Percentiles rank a stretch among this genome's conserved stretches.
Evolutionary conservation across 2,888 invertebrate genomes (phyloP).

Genomic region (Sphaerophoria taeniata): DNA sequence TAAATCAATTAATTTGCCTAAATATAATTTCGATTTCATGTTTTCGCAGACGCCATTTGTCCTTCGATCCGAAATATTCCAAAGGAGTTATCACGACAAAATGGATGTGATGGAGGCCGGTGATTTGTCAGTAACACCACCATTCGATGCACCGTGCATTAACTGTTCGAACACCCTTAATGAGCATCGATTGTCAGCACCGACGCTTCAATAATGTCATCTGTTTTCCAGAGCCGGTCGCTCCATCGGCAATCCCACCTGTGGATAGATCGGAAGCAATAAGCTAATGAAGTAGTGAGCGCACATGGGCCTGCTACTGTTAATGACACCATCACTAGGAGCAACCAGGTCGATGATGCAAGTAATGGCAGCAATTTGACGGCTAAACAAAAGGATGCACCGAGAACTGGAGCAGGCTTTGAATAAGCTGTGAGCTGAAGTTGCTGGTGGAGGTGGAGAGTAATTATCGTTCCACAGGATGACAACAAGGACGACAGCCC

Average conservation of each 20-base stretch:
- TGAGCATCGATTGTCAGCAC: conserved; percentile 47
- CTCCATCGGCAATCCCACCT: conserved; percentile 9
- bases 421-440: not conserved
- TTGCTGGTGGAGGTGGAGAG: conserved; percentile 14
- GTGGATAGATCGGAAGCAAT: conserved; percentile 9
- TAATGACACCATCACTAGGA: conserved; percentile 40
- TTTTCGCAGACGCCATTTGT: conserved; percentile 75
- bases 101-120: conserved; percentile 76
- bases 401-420: conserved; percentile 27
- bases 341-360: conserved; percentile 42
- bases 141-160: conserved; percentile 77
- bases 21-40: conserved; percentile 54
- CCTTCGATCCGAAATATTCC: conserved; percentile 76
- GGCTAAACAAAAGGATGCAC: conserved; percentile 55
- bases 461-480: conserved; percentile 40
- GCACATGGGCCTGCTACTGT: conserved; percentile 23
- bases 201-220: not conserved
- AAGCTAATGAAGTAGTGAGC: conserved; percentile 24
- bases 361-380: conserved; percentile 48
- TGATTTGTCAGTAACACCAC: conserved; percentile 76
- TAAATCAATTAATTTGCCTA: conserved; percentile 39
- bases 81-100: conserved; percentile 75
- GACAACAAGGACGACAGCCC: conserved; percentile 24
- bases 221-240: not conserved
- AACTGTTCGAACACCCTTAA: conserved; percentile 74